Percentiles rank a stretch among this genome's conserved stretches.
Evolutionary conservation across 2,113 vertebrate species (phyloP).

Genomic region (Romanogobio albipinnatus): DNA sequence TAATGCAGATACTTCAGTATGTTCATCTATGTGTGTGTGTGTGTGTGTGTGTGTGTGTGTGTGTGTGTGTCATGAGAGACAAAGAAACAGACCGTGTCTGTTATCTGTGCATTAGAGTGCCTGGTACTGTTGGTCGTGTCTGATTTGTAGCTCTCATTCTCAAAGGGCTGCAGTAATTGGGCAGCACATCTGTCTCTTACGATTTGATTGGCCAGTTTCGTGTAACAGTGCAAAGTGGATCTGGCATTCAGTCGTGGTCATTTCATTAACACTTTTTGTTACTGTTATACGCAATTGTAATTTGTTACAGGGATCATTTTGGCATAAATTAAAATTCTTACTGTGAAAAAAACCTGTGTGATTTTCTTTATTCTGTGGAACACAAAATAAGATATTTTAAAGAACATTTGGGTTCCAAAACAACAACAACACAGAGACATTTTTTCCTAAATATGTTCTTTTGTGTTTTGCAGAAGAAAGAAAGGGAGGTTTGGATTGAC

Average conservation of each 20-base stretch:
- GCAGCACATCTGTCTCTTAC: constrained; percentile 56
- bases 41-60: neutral
- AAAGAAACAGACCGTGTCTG: constrained; percentile 27
- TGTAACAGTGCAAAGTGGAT: neutral
- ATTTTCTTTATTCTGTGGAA: neutral
- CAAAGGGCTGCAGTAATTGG: constrained; percentile 33
- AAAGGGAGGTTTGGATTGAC: neutral
- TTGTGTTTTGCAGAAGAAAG: neutral
- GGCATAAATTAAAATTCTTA: neutral
- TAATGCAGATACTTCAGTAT: constrained; percentile 31
- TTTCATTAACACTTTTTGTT: constrained; percentile 11
- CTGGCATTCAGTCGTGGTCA: neutral
- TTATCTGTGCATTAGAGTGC: constrained; percentile 35
- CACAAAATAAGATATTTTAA: neutral
- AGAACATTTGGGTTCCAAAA: neutral
- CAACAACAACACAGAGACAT: too few species aligned
- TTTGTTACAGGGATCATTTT: neutral
- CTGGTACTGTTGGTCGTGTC: constrained; percentile 62
- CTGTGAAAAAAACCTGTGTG: neutral
- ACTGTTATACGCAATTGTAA: neutral
- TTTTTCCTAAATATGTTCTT: neutral
- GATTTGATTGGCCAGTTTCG: neutral
- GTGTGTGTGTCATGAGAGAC: neutral
- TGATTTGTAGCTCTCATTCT: constrained; percentile 64
- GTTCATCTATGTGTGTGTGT: constrained; percentile 20